These are phyloP conservation scores for Cistogaster globosa DNA, from an alignment of 2,888 invertebrate genomes.

Conservation along the genomic window DNA sequence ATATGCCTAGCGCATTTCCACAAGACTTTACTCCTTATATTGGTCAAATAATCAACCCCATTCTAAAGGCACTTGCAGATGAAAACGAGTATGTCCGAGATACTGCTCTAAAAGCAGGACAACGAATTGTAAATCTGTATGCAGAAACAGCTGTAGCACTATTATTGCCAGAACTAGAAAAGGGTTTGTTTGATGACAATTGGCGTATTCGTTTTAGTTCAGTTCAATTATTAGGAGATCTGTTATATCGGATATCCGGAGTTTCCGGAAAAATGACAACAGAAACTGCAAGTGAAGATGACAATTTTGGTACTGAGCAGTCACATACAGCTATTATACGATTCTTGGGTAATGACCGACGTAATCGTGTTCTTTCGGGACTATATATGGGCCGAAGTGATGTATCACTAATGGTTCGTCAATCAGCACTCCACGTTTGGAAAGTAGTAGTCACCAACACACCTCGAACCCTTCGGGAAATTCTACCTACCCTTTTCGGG, in stretches of 20 bases:
- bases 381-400: constrained; percentile 99
- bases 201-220: constrained; percentile 98
- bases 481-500: constrained; percentile 96
- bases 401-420: constrained; percentile 97
- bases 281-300: constrained; percentile 98
- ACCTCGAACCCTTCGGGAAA: constrained; percentile 97
- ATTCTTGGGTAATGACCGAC: constrained; percentile 93
- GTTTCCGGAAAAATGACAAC: constrained; percentile 99
- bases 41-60: constrained; percentile 98
- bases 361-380: constrained; percentile 96
- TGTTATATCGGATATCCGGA: constrained; percentile 97
- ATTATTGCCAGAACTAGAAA: constrained; percentile 95
- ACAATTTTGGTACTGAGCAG: constrained; percentile 99
- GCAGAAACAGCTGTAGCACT: constrained; percentile 97
- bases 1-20: constrained; percentile 98
- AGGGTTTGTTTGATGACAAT: constrained; percentile 98
- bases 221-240: constrained; percentile 96
- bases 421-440: constrained; percentile 99
- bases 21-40: constrained; percentile 97
- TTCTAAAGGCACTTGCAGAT: constrained; percentile 98
- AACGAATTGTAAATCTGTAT: constrained; percentile 97
- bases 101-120: constrained; percentile 97
- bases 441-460: constrained; percentile 99
- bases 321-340: constrained; percentile 95
- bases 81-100: constrained; percentile 99